Percentiles rank a stretch among this genome's conserved stretches.
Evolutionary conservation across 2,888 invertebrate species (phyloP).

Genomic region (Thymelicus sylvestris): DNA sequence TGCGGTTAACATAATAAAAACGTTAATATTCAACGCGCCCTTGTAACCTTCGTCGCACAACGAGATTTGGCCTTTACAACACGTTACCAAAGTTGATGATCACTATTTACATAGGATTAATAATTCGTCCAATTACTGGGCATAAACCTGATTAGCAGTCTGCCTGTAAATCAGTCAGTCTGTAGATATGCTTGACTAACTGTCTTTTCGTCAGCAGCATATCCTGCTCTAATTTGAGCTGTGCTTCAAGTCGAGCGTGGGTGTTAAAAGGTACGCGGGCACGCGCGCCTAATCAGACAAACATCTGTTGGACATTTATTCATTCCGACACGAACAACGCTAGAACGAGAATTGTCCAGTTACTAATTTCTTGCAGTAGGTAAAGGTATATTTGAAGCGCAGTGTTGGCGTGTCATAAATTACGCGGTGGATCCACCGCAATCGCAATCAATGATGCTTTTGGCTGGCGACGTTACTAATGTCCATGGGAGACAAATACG

Average conservation of each 20-base stretch:
- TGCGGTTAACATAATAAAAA: constrained; percentile 8
- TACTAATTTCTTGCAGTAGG: too few relatives aligned
- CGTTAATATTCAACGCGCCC: constrained; percentile 19
- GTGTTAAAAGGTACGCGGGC: constrained; percentile 37
- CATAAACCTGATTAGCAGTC: too few relatives aligned
- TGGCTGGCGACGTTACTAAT: too few relatives aligned
- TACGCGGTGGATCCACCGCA: too few relatives aligned
- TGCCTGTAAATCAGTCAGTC: too few relatives aligned
- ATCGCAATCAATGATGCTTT: too few relatives aligned
- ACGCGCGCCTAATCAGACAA: constrained; percentile 24
- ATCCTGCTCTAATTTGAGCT: constrained; percentile 11
- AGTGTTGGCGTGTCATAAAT: too few relatives aligned
- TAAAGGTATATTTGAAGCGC: too few relatives aligned
- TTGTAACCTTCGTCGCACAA: constrained; percentile 5
- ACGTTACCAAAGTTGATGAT: background rate
- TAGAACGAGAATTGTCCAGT: background rate
- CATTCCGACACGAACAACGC: constrained; percentile 9
- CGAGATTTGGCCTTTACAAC: constrained; percentile 4
- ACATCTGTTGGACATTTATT: background rate
- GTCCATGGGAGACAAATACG: too few relatives aligned
- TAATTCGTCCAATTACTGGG: too few relatives aligned
- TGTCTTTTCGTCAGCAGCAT: background rate
- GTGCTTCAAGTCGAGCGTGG: constrained; percentile 22
- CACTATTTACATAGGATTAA: too few relatives aligned
- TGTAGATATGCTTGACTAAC: too few relatives aligned